Base-by-base conservation (phyloP, 2,888 invertebrate species). In the Entomobrya proxima region DNA sequence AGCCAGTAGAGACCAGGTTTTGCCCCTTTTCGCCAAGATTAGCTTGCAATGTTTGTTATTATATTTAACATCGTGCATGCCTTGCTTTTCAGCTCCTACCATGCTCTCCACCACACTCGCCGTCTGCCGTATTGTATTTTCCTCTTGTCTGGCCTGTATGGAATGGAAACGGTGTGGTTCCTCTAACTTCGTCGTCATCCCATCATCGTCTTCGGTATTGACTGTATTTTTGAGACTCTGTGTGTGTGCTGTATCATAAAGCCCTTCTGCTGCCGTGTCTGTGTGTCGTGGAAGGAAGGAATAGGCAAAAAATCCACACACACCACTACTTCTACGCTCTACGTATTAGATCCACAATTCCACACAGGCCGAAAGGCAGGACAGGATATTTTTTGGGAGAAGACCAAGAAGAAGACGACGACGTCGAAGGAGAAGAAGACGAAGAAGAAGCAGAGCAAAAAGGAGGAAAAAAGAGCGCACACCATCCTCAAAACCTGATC, bases 351-450 rank as follows among this genome's bases (percentile, higher is more conserved):
- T n/a, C n/a, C n/a, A 74, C 47, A 47, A 74, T 74, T 74, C 9
- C 44, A 64, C 67, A 50, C 44, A 67, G 47, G 52, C 69, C 30
- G 37, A 61, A 58, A 77, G 32, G 32, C 61, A 61, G 61, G 61
- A 52, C 50, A 61, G 27, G 30, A 61, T 15, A 32, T 47, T 80
- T 81, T 79, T 81, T 81, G 80, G 80, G 80, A 72, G 80, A 81
- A 69, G 80, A 81, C 80, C 80, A 81, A 58, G 58, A 32, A 21
- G 61, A 15, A 61, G 32, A 77, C n/a, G 30, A 77, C 11, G 32
- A 74, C 55, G 47, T 24, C 15, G 35, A 64, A 21, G 40, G n/a
- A 40, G 69, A 40, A 69, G 69, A 40, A 9, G 21, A 69, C 24
- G 32, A 61, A 61, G 32, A 61, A 30, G 32, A 32, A 61, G 32